Evolutionary conservation across 2,113 vertebrate species (phyloP).

Genomic region (Mola mola): DNA sequence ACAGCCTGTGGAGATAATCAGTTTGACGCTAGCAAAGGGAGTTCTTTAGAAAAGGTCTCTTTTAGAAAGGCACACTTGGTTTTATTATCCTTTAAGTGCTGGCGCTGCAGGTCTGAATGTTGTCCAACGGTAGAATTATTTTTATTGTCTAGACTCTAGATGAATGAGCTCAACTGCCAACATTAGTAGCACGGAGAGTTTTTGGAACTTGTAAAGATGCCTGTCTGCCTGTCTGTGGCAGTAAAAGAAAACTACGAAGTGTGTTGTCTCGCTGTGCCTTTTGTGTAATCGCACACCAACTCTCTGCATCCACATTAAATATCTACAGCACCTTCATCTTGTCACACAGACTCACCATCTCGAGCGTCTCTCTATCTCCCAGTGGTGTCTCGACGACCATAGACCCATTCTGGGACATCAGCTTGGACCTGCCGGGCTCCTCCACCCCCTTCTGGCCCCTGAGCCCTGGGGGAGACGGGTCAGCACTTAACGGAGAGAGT

Average conservation of each 20-base stretch:
- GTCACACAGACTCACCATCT: neutral
- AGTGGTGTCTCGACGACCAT: constrained; percentile 98
- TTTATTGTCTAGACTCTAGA: neutral
- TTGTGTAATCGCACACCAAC: too few relatives aligned
- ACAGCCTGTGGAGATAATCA: neutral
- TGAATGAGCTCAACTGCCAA: neutral
- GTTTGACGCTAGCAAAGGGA: neutral
- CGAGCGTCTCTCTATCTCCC: neutral
- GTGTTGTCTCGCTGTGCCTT: constrained; percentile 5
- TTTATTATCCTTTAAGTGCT: neutral
- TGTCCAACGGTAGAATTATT: constrained; percentile 1
- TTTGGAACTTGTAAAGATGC: too few relatives aligned
- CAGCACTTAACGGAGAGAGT: constrained; percentile 93
- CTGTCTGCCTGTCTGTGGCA: constrained; percentile 1
- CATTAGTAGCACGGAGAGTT: neutral
- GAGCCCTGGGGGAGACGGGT: constrained; percentile 92
- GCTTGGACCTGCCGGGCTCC: constrained; percentile 95
- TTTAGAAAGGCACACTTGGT: neutral
- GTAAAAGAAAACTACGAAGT: constrained; percentile 1
- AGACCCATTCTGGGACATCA: constrained; percentile 99
- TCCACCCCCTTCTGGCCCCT: constrained; percentile 98
- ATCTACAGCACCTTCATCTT: neutral
- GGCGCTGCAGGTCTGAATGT: neutral
- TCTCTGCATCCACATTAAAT: neutral
- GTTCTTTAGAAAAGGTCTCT: neutral